These are phyloP conservation scores for Mamestra configurata DNA, from an alignment of 1,140 invertebrate genomes.

Conservation along the genomic window DNA sequence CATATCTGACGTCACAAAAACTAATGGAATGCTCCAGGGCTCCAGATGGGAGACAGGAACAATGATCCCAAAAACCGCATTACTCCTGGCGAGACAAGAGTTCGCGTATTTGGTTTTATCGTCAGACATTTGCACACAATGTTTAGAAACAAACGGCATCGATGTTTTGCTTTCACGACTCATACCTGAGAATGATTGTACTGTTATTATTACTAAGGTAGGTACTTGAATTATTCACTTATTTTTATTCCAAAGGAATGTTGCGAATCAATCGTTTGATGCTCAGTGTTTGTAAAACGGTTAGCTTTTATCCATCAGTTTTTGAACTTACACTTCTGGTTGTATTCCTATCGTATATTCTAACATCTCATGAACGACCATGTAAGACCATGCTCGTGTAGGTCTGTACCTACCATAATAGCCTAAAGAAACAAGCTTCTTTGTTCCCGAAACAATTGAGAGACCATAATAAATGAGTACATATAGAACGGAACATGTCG, in stretches of 20 bases:
- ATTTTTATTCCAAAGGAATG: conserved; percentile 31
- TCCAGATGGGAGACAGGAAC: conserved; percentile 24
- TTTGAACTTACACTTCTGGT: background rate
- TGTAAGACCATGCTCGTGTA: conserved; percentile 15
- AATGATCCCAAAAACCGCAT: conserved; percentile 42
- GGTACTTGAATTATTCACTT: conserved; percentile 45
- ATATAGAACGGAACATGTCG: conserved; percentile 58
- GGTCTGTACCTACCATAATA: conserved; percentile 27
- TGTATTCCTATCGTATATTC: background rate
- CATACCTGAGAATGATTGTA: conserved; percentile 66
- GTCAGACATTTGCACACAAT: conserved; percentile 83
- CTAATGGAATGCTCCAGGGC: background rate
- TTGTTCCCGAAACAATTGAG: conserved; percentile 71
- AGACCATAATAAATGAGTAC: conserved; percentile 58
- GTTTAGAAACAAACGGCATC: conserved; percentile 78
- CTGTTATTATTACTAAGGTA: conserved; percentile 49
- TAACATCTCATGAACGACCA: conserved; percentile 3
- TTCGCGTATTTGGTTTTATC: conserved; percentile 73
- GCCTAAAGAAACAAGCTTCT: conserved; percentile 53
- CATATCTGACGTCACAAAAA: conserved; percentile 6
- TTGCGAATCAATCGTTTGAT: conserved; percentile 25
- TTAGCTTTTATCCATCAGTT: background rate
- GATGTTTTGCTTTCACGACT: conserved; percentile 76
- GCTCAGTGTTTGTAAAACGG: background rate
- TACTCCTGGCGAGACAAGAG: background rate